phyloP scores from a whole-genome alignment of 2,888 invertebrate species.

The Nebria brevicollis region DNA sequence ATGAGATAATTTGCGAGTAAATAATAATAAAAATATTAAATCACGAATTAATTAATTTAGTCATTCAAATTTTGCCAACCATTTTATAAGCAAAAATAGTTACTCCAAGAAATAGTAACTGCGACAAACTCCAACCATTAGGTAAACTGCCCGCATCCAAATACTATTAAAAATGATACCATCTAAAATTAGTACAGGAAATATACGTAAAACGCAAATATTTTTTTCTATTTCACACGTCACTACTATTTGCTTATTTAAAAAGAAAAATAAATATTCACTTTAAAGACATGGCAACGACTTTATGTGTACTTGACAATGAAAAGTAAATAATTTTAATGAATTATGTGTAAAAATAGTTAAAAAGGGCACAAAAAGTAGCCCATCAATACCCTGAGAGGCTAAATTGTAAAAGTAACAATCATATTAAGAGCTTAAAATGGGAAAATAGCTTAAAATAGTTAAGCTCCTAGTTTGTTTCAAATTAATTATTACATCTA shows the following conservation, averaged over 20 bases:
- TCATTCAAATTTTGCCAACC: not conserved
- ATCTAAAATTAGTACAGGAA: slow-evolving; percentile 1
- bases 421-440: too few species aligned
- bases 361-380: not conserved
- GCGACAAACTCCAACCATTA: not conserved
- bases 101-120: not conserved
- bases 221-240: not conserved
- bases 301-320: not conserved
- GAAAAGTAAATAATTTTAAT: not conserved
- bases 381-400: too few species aligned
- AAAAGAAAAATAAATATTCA: not conserved
- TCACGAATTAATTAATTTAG: too few species aligned
- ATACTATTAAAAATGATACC: not conserved
- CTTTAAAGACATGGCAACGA: not conserved
- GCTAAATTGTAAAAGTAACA: too few species aligned
- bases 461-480: not conserved
- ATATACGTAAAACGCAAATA: not conserved
- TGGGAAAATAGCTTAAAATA: not conserved
- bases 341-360: not conserved
- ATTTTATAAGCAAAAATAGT: not conserved
- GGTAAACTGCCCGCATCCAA: not conserved
- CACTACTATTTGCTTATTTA: not conserved
- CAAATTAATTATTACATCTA: not conserved
- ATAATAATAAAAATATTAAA: too few species aligned
- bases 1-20: too few species aligned